phyloP scores from a whole-genome alignment of 1,140 invertebrate species.

The Ganaspis sp. region DNA sequence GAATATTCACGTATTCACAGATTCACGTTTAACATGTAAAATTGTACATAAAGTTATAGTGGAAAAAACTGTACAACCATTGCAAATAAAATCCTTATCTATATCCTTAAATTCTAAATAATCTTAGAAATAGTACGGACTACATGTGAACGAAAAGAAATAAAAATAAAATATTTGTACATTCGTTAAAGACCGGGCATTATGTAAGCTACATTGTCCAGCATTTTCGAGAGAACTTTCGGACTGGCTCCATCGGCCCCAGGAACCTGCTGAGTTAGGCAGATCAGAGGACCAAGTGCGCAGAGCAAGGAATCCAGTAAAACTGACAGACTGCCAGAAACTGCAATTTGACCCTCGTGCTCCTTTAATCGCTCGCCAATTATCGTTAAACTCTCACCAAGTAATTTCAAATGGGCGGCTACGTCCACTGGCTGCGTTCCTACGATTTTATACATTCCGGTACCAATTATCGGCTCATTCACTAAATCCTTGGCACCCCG shows the following conservation, averaged over 20 bases:
- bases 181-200: slow-evolving; percentile 92
- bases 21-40: slow-evolving; percentile 37
- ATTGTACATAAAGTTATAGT: slow-evolving; percentile 31
- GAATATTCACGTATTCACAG: slow-evolving; percentile 52
- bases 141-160: slow-evolving; percentile 11
- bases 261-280: slow-evolving; percentile 90
- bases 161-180: slow-evolving; percentile 38
- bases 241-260: slow-evolving; percentile 84
- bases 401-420: slow-evolving; percentile 92
- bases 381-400: slow-evolving; percentile 94
- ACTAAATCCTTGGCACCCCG: slow-evolving; percentile 64
- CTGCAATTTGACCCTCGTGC: slow-evolving; percentile 95
- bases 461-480: slow-evolving; percentile 66
- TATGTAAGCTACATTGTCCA: slow-evolving; percentile 97
- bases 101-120: neutral
- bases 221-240: slow-evolving; percentile 84
- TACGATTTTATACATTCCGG: slow-evolving; percentile 80
- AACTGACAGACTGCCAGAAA: slow-evolving; percentile 96
- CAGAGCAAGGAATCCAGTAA: slow-evolving; percentile 95
- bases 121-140: slow-evolving; percentile 29
- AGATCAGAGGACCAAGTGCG: slow-evolving; percentile 91
- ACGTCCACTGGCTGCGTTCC: slow-evolving; percentile 92
- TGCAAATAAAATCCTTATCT: slow-evolving; percentile 1
- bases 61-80: slow-evolving; percentile 20
- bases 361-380: slow-evolving; percentile 95